Percentiles rank a stretch among this genome's conserved stretches.
Evolutionary conservation across 2,797 vertebrate species (phyloP).

Genomic region (Bradypodion pumilum): DNA sequence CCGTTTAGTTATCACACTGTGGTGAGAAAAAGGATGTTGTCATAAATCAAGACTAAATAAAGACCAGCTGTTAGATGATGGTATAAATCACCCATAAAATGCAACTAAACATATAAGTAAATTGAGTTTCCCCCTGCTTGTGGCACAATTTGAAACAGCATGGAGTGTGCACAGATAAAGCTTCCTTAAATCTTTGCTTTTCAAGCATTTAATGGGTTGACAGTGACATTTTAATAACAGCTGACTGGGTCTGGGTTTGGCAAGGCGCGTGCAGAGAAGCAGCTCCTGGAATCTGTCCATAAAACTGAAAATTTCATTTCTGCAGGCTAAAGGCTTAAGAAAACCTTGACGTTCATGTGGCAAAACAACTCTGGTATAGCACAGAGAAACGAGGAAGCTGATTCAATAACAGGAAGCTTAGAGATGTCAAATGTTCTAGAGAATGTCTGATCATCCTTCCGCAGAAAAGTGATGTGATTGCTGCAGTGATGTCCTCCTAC

Average conservation of each 20-base stretch:
- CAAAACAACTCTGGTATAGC: constrained; percentile 58
- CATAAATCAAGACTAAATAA: background rate
- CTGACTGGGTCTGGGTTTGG: constrained; percentile 67
- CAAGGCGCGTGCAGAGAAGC: constrained; percentile 60
- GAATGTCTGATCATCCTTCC: background rate
- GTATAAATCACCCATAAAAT: constrained; percentile 64
- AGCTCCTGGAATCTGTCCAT: constrained; percentile 67
- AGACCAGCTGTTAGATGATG: constrained; percentile 43
- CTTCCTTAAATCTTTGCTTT: constrained; percentile 67
- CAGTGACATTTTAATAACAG: constrained; percentile 74
- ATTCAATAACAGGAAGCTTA: constrained; percentile 20
- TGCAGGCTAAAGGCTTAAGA: constrained; percentile 56
- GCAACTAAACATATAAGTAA: constrained; percentile 66
- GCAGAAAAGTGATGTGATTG: background rate
- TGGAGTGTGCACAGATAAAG: constrained; percentile 61
- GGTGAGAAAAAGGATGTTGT: background rate
- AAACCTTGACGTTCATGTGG: constrained; percentile 29
- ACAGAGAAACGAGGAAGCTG: constrained; percentile 52
- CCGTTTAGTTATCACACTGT: background rate
- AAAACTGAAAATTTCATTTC: constrained; percentile 62
- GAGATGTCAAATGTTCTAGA: background rate
- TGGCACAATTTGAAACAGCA: constrained; percentile 56
- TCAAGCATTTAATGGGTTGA: constrained; percentile 71
- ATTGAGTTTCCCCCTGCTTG: constrained; percentile 57
- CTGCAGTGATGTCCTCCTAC: background rate